Base-by-base conservation (phyloP, 2,797 vertebrate species). In the Scomberomorus guttatus region DNA sequence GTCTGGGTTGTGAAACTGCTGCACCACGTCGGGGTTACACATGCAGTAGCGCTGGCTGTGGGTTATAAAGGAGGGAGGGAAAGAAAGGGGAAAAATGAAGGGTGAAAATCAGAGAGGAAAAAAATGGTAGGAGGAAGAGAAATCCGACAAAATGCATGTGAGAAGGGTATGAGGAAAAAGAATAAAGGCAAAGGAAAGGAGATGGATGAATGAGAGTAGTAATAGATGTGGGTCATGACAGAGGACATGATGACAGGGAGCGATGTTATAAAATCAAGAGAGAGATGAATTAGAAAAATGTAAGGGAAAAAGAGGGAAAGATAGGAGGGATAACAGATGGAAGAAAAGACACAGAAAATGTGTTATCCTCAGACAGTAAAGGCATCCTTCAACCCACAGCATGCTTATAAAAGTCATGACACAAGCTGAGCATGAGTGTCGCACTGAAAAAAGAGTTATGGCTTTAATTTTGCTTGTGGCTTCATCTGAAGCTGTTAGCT, bases 1-100 rank as follows among this genome's bases (percentile, higher is more conserved):
- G 93, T 99, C 98, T 0, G 98, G 98, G 90, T 99, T 99, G 95
- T 99, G 98, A 86, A 99, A 99, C 93, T 99, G 98, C 93, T 99
- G 98, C 83, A 99, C 98, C 83, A 99, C 96, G 11, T 99, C 98
- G 0, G 98, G 98, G 90, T 99, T 99, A 79, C 98, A 99, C 98
- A 99, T 98, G 94, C 98, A 99, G 94, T 99, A 99, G 64, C 98
- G 96, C 92, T 99, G 98, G 94, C 98, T 99, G 94, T 59, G 15
- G 70, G 50, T 13, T 50, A 37, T 14, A 32, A 67, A 39, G 44
- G 5, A 62, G 17, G 27, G 11, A 17, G 32, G 75, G 18, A 54
- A 27, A 63, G 27, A 76, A 18, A 7, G 46, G 2, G 8, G 6
- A 17, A 46, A 18, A 39, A 39, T 39, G 37, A 12, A 51, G 7